Percentiles rank a stretch among this genome's conserved stretches.
phyloP scores from a whole-genome alignment of 2,113 vertebrate species.

The Eurystomus gularis region DNA sequence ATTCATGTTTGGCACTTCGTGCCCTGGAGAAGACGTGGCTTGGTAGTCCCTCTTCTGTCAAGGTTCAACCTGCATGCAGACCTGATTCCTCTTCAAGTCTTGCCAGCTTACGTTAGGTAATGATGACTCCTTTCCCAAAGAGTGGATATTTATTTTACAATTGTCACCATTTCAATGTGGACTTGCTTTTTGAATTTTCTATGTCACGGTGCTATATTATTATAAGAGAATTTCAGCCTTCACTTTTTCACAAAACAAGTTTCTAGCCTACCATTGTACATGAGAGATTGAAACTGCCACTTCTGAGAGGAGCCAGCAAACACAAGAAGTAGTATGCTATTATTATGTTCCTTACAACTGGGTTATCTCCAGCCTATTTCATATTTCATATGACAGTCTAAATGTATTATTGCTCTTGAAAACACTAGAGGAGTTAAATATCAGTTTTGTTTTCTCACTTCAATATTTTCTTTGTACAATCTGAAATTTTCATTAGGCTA shows the following conservation, averaged over 20 bases:
- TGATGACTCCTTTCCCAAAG: background rate
- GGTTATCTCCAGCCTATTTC: background rate
- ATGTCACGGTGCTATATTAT: rapidly evolving
- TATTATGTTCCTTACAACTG: background rate
- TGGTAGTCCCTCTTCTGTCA: background rate
- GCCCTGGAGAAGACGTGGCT: rapidly evolving
- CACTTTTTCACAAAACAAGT: background rate
- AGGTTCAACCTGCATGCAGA: background rate
- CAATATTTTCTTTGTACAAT: background rate
- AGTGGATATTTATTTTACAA: background rate
- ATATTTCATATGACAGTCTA: background rate
- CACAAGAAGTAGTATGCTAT: background rate
- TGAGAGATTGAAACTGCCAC: background rate
- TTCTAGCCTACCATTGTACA: background rate
- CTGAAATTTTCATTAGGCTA: background rate
- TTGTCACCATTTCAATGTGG: background rate
- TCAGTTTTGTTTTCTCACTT: background rate
- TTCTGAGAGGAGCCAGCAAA: background rate
- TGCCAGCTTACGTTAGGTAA: background rate
- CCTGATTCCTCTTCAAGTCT: background rate
- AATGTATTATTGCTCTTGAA: background rate
- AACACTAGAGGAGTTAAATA: background rate
- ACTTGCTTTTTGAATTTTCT: background rate
- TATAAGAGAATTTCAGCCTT: background rate
- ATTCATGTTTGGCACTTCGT: rapidly evolving